Evolutionary conservation across 37 sponge, comb jelly and placozoan species (phyloP), one percentile per base, ranked within the genome.

Genomic region (Aplysina aerophoba): DNA sequence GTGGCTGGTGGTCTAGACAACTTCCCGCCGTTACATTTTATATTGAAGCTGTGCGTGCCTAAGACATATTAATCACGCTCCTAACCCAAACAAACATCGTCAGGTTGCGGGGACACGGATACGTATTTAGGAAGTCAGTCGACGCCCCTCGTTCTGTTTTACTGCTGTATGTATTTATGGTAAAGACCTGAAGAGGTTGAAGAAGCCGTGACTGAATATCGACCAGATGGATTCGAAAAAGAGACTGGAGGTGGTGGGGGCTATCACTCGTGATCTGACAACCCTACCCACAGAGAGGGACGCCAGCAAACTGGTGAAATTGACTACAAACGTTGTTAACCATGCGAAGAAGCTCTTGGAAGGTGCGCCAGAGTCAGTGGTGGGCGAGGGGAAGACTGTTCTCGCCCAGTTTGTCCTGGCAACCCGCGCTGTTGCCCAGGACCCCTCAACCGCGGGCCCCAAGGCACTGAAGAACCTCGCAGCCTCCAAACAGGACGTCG

Each of bases 381-480:
- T 35, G 64, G 63, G 64, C 8, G 83, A 69, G 24, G 84, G 83
- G 55, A 93, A 91, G 0, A 34, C 81, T 0, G 40, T 81, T 11
- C 84, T 93, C 1, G 81, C 94, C 20, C 80, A 85, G 24, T 90
- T 93, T 28, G 88, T 93, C 65, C 57, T 77, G 33, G 90, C 94
- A 16, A 87, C 94, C 13, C 80, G 74, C 41, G 68, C 17, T 16
- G 90, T 93, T 5, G 94, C 94, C 37, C 80, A 93, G 64, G 82
- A 93, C 57, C 85, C 88, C 19, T 50, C 86, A 14, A 85, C 88
- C 0, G 86, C 85, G 21, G 88, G 88, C 71, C 44, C 94, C 6
- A 35, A 39, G n/a, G 85, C 90, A 20, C 36, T 90, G 24, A 85
- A 90, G 67, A 44, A 81, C 14, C 83, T 93, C 38, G 85, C 94